Conservation (phyloP, 2,113 vertebrate genomes). For the Microcebus lehilahytsara region DNA sequence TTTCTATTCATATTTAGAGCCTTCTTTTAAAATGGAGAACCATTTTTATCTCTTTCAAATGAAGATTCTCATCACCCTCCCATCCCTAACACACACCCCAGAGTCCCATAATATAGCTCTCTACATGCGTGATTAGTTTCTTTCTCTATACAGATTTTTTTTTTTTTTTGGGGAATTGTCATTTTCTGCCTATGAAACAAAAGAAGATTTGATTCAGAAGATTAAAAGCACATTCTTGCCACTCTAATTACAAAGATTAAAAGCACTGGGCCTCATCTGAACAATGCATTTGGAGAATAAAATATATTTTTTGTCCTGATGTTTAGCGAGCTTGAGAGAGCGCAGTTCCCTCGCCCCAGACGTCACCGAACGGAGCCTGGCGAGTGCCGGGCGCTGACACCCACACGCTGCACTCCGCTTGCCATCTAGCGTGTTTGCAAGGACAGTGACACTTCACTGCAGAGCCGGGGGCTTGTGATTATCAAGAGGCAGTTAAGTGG, state of each 20-base stretch:
- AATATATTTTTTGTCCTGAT: neutral
- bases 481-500: neutral
- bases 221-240: conserved; percentile 47
- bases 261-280: neutral
- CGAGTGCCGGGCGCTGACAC: fast-evolving
- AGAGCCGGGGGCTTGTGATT: neutral
- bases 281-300: neutral
- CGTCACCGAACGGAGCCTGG: fast-evolving
- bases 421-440: fast-evolving
- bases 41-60: neutral
- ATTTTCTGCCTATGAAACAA: conserved; percentile 27
- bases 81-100: neutral
- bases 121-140: conserved; percentile 8
- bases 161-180: neutral
- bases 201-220: conserved; percentile 51
- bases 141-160: neutral
- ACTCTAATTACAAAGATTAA: conserved; percentile 26
- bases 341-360: no score
- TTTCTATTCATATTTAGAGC: neutral
- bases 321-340: neutral
- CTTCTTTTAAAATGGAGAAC: neutral
- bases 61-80: neutral
- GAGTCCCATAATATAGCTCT: neutral
- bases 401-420: fast-evolving
- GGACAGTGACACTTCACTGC: neutral